A percentile compares a stretch with the other conserved stretches of the same genome.
Conservation (phyloP, 2,888 invertebrate genomes). For the Pheosia gnoma region DNA sequence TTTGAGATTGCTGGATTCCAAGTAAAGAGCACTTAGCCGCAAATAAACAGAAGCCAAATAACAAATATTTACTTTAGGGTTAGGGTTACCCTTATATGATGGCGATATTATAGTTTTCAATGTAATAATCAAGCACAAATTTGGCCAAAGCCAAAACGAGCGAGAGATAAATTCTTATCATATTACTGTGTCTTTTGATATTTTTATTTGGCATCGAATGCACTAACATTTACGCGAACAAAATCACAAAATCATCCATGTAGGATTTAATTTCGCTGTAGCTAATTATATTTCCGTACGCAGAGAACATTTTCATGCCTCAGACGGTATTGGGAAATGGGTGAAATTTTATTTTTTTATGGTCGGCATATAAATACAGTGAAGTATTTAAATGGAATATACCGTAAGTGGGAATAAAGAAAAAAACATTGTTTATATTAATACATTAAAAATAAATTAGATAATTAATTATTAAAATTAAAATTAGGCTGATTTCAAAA, state of each 20-base stretch:
- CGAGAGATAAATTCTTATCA: not conserved
- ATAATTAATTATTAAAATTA: no score
- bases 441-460: no score
- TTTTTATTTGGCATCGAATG: conserved; percentile 2
- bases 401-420: no score
- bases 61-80: no score
- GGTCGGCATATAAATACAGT: conserved; percentile 30
- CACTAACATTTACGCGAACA: conserved; percentile 13
- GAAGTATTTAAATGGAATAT: no score
- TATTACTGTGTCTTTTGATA: not conserved
- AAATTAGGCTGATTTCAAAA: no score
- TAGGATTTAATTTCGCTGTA: conserved; percentile 30
- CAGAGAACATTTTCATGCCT: conserved; percentile 20
- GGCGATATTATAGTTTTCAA: no score
- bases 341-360: conserved; percentile 20
- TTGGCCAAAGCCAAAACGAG: no score
- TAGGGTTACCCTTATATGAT: no score
- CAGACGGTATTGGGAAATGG: conserved; percentile 22
- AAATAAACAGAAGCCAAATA: no score
- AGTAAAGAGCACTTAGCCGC: not conserved
- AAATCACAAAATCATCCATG: conserved; percentile 16
- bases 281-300: conserved; percentile 35
- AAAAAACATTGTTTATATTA: no score
- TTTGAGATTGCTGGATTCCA: not conserved
- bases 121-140: no score